Percentiles rank a stretch among this genome's conserved stretches.
Conservation (phyloP, 53 echinoderm and acorn worm genomes). For the Temnopleurus reevesii region DNA sequence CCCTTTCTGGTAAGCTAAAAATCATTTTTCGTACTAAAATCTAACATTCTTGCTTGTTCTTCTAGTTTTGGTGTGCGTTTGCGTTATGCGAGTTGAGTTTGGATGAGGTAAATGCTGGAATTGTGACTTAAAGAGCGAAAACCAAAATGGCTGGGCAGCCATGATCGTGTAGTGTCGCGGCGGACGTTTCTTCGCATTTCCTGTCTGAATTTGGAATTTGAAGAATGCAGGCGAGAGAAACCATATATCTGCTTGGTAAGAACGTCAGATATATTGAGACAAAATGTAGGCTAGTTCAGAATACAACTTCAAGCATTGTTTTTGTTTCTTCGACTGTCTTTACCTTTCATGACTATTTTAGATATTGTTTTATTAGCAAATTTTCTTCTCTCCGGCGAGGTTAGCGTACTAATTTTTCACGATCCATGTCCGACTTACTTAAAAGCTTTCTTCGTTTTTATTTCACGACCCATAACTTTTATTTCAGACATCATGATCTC, state of each 20-base stretch:
- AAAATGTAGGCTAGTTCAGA: slow-evolving; percentile 57
- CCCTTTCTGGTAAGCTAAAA: slow-evolving; percentile 39
- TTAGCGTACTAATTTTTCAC: no score
- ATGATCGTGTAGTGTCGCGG: slow-evolving; percentile 5
- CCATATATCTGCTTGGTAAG: slow-evolving; percentile 46
- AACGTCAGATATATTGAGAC: slow-evolving; percentile 34
- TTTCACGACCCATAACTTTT: no score
- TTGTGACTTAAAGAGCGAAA: not conserved
- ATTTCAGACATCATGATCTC: no score
- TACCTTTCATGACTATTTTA: not conserved
- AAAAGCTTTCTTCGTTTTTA: no score
- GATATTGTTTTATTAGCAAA: slow-evolving; percentile 1
- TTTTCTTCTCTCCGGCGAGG: not conserved
- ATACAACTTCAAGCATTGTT: not conserved
- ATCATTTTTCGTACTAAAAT: not conserved
- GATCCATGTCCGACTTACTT: no score
- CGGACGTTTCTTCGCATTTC: slow-evolving; percentile 23
- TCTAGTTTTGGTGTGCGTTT: not conserved
- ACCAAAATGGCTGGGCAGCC: not conserved
- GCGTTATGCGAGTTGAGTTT: not conserved
- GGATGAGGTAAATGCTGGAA: not conserved
- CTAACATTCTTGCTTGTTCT: not conserved
- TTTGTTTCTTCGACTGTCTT: not conserved
- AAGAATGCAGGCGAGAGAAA: slow-evolving; percentile 51
- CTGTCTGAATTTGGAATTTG: slow-evolving; percentile 43